Conservation (phyloP, 2,888 invertebrate species). For the Calameuta pallipes region DNA sequence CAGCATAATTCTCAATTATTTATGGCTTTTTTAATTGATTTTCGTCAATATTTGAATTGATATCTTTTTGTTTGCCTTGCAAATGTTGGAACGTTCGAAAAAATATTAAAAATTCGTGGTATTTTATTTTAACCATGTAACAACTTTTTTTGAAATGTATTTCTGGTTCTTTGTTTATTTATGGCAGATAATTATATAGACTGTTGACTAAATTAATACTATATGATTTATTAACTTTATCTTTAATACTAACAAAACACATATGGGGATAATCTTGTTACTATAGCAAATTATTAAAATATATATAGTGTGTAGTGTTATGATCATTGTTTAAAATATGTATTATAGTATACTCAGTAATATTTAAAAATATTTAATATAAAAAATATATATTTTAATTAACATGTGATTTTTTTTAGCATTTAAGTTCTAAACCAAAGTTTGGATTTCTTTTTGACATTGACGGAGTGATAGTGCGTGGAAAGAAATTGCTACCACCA, state of each 20-base stretch:
- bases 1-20: background rate
- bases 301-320: background rate
- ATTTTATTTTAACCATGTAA: too few species aligned
- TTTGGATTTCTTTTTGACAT: slow-evolving; percentile 78
- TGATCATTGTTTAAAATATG: background rate
- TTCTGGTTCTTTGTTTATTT: background rate
- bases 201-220: background rate
- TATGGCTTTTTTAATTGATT: background rate
- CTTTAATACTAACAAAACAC: background rate
- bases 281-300: background rate
- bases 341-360: background rate
- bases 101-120: too few species aligned
- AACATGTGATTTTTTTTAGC: slow-evolving; percentile 35
- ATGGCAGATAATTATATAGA: background rate
- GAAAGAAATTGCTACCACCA: slow-evolving; percentile 70
- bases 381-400: background rate
- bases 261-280: background rate
- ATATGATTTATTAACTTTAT: background rate
- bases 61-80: background rate
- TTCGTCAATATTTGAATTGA: background rate
- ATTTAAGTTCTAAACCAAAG: slow-evolving; percentile 54
- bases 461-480: slow-evolving; percentile 75
- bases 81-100: background rate
- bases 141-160: background rate
- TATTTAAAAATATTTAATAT: background rate